Evolutionary conservation across 1,140 invertebrate genomes (phyloP).

Genomic region (Ctenoplectra terminalis): DNA sequence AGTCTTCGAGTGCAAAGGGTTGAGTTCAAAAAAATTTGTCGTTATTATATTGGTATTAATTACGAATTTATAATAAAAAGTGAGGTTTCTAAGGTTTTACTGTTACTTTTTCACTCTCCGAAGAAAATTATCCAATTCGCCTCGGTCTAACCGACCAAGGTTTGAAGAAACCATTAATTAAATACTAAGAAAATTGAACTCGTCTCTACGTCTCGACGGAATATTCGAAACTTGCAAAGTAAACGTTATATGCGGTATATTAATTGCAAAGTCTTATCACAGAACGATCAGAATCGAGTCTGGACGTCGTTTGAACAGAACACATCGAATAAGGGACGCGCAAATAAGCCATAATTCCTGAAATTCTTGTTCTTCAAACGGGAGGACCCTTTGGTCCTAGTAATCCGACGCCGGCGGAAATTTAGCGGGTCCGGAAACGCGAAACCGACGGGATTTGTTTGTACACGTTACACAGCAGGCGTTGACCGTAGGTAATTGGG

Average conservation of each 20-base stretch:
- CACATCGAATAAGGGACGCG: slow-evolving; percentile 24
- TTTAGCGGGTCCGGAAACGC: slow-evolving; percentile 23
- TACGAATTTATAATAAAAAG: too few relatives aligned
- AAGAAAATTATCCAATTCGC: too few relatives aligned
- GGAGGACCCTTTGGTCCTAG: background rate
- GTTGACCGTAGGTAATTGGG: slow-evolving; percentile 30
- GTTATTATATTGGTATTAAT: too few relatives aligned
- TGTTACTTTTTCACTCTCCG: too few relatives aligned
- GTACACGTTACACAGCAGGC: slow-evolving; percentile 20
- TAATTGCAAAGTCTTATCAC: background rate
- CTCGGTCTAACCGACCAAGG: too few relatives aligned
- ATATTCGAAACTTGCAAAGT: background rate
- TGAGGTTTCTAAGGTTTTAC: too few relatives aligned
- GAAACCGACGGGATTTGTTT: slow-evolving; percentile 34
- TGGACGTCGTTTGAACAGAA: slow-evolving; percentile 11
- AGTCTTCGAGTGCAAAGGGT: too few relatives aligned
- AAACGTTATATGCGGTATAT: background rate
- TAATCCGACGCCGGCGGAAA: slow-evolving; percentile 33
- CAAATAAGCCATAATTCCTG: slow-evolving; percentile 42
- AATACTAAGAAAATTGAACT: background rate
- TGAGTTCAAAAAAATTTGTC: too few relatives aligned
- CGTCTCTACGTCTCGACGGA: background rate
- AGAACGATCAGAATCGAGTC: background rate
- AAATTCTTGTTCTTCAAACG: slow-evolving; percentile 22
- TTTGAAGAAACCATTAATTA: too few relatives aligned